Percentiles rank a stretch among this genome's conserved stretches.
phyloP scores from a whole-genome alignment of 2,888 invertebrate genomes.

The Creontiades dilutus region DNA sequence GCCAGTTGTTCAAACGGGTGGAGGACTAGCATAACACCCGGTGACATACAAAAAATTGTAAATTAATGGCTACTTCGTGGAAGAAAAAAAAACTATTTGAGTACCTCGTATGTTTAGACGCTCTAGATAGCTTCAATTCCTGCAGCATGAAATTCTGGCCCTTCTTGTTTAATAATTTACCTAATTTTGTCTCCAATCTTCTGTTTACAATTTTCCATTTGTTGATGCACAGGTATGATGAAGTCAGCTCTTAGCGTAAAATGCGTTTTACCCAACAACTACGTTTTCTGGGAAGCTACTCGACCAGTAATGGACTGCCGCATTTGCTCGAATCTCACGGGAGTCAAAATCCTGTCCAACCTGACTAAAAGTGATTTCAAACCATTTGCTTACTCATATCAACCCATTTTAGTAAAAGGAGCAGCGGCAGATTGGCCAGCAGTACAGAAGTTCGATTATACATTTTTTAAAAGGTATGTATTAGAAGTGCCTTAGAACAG shows the following conservation, averaged over 20 bases:
- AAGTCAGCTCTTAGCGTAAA: constrained; percentile 80
- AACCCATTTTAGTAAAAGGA: constrained; percentile 88
- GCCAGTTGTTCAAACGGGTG: too few species aligned
- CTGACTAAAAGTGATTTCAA: constrained; percentile 85
- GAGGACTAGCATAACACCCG: too few species aligned
- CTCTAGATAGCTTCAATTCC: too few species aligned
- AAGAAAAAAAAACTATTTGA: too few species aligned
- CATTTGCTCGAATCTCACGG: constrained; percentile 86
- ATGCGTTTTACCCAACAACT: constrained; percentile 91
- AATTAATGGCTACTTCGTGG: too few species aligned
- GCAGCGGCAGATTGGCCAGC: constrained; percentile 90
- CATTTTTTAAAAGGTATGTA: constrained; percentile 82
- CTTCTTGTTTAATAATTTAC: too few species aligned
- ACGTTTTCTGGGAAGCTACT: constrained; percentile 91
- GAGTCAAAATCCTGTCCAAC: constrained; percentile 84
- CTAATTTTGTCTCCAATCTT: too few species aligned
- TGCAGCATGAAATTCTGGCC: too few species aligned
- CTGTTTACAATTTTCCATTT: too few species aligned
- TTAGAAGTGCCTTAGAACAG: neutral
- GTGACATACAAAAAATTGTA: too few species aligned
- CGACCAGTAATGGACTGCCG: constrained; percentile 90
- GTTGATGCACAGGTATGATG: constrained; percentile 75
- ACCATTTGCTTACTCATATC: constrained; percentile 87
- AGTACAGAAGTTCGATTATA: constrained; percentile 83
- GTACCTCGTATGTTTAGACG: too few species aligned